Base-by-base conservation (phyloP, 1,140 invertebrate genomes). In the Drosophila hydei region DNA sequence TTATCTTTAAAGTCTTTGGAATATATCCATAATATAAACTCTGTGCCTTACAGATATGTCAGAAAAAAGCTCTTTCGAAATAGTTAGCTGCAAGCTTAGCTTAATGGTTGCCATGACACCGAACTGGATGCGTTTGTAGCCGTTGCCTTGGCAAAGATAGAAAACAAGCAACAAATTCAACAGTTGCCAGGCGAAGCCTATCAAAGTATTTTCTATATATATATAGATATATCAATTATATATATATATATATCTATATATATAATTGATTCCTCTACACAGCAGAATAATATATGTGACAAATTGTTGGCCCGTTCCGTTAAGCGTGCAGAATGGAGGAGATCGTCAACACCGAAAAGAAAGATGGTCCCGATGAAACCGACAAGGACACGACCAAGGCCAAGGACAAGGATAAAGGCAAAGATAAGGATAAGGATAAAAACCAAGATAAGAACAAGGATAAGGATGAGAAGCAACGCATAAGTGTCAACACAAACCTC, bases 171-270 rank as follows among this genome's bases (percentile, higher is more conserved):
- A 47, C 36, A 51, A 72, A 81, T 56, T 52, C 25, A 72, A 55
- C 40, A 64, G 42, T 65, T 80, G 73, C 79, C 78, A 69, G 68
- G 73, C 40, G 12, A 58, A 73, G 30, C 58, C 48, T 27, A 68
- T 80, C 77, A 54, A 80, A 80, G 48, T 47, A 27, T 14, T 21
- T 47, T 30, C 9, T 25, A 19, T 36, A 33, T 42, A 42, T 42
- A 42, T 16, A 42, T 18, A 33, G 9, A 33, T 33, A 33, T 12
- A 33, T 33, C 27, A 30, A 68, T 80, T 77, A 45, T 30, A 6
- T 25, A 14, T 36, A 42, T 40, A 7, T 42, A 16, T 7, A 42
- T 14, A 33, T 30, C 3, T 18, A 14, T 36, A 42, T 42, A 3
- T 42, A 42, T 16, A 18, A 11, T 33, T 18, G 30, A 43, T 16